These are phyloP conservation scores for Dasyprocta punctata DNA, from an alignment of 2,113 vertebrate species.

Conservation along the genomic window DNA sequence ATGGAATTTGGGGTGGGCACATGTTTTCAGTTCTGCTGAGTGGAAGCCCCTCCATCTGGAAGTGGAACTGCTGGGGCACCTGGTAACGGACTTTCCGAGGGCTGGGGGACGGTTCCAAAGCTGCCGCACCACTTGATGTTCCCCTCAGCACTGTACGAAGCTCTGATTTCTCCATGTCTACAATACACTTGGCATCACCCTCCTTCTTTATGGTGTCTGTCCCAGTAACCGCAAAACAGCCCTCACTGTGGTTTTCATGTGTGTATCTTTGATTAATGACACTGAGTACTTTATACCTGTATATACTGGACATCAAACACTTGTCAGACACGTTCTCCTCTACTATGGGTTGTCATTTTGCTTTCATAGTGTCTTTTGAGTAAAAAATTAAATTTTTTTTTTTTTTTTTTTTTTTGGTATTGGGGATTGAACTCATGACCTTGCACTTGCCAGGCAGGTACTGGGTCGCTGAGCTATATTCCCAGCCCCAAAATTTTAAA, in stretches of 20 bases:
- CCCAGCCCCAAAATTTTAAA: background rate
- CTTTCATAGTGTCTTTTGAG: background rate
- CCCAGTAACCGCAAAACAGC: background rate
- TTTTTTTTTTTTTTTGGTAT: too few relatives aligned
- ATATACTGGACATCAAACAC: background rate
- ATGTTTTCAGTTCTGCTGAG: background rate
- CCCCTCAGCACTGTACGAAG: background rate
- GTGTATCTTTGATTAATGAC: background rate
- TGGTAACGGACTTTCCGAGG: background rate
- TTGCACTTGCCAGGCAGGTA: too few relatives aligned
- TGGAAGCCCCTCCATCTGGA: background rate
- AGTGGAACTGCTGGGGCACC: background rate
- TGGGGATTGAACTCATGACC: too few relatives aligned
- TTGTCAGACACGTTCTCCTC: background rate
- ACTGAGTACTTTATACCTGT: background rate
- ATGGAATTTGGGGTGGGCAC: background rate
- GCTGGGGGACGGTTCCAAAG: background rate
- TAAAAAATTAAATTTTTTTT: background rate
- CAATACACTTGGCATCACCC: background rate
- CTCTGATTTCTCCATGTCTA: background rate
- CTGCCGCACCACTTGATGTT: too few relatives aligned
- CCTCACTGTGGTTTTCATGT: background rate
- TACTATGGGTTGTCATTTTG: background rate
- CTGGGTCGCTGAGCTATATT: too few relatives aligned
- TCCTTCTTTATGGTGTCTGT: background rate